phyloP scores from a whole-genome alignment of 2,113 vertebrate species.

The Capra hircus region DNA sequence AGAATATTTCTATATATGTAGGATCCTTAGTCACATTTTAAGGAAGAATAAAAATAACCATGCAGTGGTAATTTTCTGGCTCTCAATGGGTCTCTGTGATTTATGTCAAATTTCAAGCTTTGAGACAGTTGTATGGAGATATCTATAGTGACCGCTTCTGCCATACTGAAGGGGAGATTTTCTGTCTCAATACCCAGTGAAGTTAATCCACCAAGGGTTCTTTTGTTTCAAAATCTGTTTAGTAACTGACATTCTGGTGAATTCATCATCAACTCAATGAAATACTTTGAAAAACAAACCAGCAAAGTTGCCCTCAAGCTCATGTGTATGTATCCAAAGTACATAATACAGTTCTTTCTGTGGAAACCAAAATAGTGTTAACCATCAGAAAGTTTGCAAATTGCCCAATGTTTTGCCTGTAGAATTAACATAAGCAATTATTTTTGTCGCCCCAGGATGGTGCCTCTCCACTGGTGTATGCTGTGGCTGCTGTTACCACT shows the following conservation, averaged over 20 bases:
- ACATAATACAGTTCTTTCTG: accelerated
- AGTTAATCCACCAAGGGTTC: background rate
- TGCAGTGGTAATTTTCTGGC: background rate
- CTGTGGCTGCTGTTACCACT: slow-evolving; percentile 82
- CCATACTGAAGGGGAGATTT: background rate
- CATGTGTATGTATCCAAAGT: background rate
- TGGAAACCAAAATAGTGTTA: background rate
- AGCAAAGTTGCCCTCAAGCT: background rate
- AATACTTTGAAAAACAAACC: background rate
- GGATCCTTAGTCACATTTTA: background rate
- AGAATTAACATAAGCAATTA: background rate
- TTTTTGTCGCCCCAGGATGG: slow-evolving; percentile 86
- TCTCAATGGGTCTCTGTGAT: background rate
- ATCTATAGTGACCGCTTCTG: background rate
- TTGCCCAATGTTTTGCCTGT: background rate
- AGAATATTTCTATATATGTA: background rate
- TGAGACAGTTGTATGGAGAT: no score
- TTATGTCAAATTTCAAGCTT: background rate
- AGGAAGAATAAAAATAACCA: background rate
- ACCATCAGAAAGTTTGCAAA: background rate
- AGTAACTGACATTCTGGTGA: background rate
- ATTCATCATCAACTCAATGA: background rate
- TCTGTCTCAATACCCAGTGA: background rate
- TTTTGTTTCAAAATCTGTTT: background rate
- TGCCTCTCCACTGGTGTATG: slow-evolving; percentile 76